Evolutionary conservation across 1,140 invertebrate genomes (phyloP).

Genomic region (Cylas formicarius): DNA sequence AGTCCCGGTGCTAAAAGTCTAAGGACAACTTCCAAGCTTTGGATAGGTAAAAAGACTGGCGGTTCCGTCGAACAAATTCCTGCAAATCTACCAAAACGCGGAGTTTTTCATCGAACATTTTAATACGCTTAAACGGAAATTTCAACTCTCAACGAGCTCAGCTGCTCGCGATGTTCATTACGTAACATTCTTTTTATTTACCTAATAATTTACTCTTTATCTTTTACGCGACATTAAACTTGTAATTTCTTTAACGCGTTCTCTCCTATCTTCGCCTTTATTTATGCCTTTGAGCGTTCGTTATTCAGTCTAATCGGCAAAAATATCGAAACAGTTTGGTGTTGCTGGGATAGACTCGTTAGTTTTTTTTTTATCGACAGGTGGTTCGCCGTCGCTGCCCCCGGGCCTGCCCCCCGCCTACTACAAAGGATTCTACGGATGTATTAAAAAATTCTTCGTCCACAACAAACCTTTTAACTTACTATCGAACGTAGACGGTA

Average conservation of each 20-base stretch:
- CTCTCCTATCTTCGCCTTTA: constrained; percentile 15
- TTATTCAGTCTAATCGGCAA: too few species aligned
- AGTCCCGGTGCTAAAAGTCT: constrained; percentile 58
- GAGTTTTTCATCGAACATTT: too few species aligned
- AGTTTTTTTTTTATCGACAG: constrained; percentile 22
- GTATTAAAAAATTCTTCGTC: constrained; percentile 36
- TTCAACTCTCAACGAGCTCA: constrained; percentile 1
- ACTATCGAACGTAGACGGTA: constrained; percentile 32
- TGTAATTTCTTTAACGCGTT: constrained; percentile 19
- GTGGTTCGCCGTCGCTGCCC: constrained; percentile 35
- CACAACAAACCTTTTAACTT: constrained; percentile 38
- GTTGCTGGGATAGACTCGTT: constrained; percentile 9
- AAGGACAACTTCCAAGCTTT: constrained; percentile 66
- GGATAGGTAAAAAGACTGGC: constrained; percentile 71
- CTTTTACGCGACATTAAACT: constrained; percentile 20
- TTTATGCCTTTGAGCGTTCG: too few species aligned
- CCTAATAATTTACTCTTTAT: constrained; percentile 22
- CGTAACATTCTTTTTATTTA: constrained; percentile 17
- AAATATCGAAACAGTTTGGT: too few species aligned
- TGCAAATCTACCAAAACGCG: too few species aligned
- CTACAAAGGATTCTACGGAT: constrained; percentile 40
- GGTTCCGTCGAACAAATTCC: too few species aligned
- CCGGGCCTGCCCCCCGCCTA: constrained; percentile 37
- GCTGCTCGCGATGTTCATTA: constrained; percentile 13
- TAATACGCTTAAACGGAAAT: not conserved